Evolutionary conservation across 2,888 invertebrate genomes (phyloP).

Genomic region (Dryocosmus kuriphilus): DNA sequence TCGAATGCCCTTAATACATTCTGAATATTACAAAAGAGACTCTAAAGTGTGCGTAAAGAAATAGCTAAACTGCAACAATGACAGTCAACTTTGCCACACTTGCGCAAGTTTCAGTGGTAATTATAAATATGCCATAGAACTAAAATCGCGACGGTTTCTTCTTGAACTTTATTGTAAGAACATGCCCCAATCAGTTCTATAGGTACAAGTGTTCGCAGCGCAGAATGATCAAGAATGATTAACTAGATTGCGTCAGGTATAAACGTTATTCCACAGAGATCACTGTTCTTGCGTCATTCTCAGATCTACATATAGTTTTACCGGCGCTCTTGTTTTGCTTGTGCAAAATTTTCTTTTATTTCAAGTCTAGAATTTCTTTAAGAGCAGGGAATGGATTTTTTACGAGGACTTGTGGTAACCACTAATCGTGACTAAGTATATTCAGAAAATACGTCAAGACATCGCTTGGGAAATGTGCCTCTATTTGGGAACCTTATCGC

Average conservation of each 20-base stretch:
- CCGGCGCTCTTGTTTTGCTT: constrained; percentile 10
- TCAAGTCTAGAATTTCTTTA: too few species aligned
- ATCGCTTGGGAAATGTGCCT: background rate
- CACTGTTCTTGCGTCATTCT: constrained; percentile 29
- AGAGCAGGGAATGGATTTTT: background rate
- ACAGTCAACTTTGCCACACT: background rate
- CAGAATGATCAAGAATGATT: constrained; percentile 26
- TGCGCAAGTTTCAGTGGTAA: constrained; percentile 30
- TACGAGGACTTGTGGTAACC: background rate
- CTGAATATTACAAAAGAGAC: constrained; percentile 6
- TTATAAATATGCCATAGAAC: constrained; percentile 17
- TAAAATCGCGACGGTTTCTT: constrained; percentile 23
- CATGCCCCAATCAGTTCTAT: constrained; percentile 27
- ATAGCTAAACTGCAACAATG: constrained; percentile 11
- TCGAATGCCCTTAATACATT: background rate
- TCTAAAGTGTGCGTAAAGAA: background rate
- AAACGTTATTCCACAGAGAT: constrained; percentile 1
- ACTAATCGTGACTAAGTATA: constrained; percentile 1
- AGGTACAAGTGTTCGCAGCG: background rate
- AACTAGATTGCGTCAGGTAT: constrained; percentile 36
- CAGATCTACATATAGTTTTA: constrained; percentile 5
- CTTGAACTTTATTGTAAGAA: constrained; percentile 25
- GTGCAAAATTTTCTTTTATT: constrained; percentile 9
- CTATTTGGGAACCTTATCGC: background rate
- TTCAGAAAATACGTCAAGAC: background rate